phyloP scores from a whole-genome alignment of 1,140 invertebrate genomes.

The Meloidogyne hapla region DNA sequence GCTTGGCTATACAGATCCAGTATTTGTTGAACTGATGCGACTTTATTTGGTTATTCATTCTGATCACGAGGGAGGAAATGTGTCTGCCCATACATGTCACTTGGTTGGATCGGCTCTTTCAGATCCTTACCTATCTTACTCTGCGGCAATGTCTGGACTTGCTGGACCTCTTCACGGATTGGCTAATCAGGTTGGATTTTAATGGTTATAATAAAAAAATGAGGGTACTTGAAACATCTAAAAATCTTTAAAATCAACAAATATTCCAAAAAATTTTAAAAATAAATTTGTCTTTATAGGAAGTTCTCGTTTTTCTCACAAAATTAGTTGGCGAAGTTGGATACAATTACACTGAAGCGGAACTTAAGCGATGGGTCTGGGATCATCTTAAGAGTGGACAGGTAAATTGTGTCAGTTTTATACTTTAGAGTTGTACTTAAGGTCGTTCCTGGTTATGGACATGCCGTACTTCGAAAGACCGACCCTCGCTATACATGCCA shows the following conservation, averaged over 20 bases:
- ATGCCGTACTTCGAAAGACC: conserved; percentile 91
- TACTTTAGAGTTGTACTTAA: conserved; percentile 44
- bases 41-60: conserved; percentile 90
- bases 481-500: conserved; percentile 92
- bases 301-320: conserved; percentile 81
- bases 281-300: conserved; percentile 62
- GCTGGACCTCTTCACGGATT: conserved; percentile 92
- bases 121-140: conserved; percentile 86
- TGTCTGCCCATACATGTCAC: conserved; percentile 86
- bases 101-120: conserved; percentile 89
- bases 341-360: conserved; percentile 78
- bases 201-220: background rate
- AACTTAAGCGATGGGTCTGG: conserved; percentile 88
- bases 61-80: conserved; percentile 76
- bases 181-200: conserved; percentile 76
- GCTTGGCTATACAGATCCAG: conserved; percentile 82
- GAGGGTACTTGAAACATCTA: too few species aligned
- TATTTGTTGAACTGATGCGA: conserved; percentile 88
- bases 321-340: conserved; percentile 77
- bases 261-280: background rate
- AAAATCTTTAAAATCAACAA: too few species aligned
- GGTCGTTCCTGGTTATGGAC: conserved; percentile 93
- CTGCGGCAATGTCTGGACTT: conserved; percentile 87
- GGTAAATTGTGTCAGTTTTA: conserved; percentile 10
- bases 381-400: conserved; percentile 85